phyloP scores from a whole-genome alignment of 2,113 vertebrate genomes.

The Orthonyx spaldingii region DNA sequence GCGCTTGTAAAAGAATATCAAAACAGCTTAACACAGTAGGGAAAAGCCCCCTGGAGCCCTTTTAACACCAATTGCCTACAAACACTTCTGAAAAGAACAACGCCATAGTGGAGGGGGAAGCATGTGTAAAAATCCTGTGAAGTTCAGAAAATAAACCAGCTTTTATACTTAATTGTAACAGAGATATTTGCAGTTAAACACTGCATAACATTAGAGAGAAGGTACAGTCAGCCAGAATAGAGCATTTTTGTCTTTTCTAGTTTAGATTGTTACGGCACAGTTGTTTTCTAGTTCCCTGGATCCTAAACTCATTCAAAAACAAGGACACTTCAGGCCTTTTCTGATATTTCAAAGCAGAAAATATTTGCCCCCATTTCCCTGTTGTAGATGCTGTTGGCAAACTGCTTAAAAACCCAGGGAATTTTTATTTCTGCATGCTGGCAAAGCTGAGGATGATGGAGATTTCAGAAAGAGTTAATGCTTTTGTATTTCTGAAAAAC shows the following conservation, averaged over 20 bases:
- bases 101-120: not conserved
- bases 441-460: not conserved
- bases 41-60: constrained; percentile 55
- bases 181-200: constrained; percentile 21
- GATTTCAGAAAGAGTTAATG: not conserved
- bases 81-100: constrained; percentile 50
- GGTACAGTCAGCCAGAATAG: not conserved
- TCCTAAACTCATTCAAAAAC: constrained; percentile 26
- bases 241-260: constrained; percentile 18
- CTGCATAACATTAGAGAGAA: not conserved
- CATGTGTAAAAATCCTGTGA: constrained; percentile 20
- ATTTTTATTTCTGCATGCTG: not conserved
- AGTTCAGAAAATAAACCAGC: constrained; percentile 31
- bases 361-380: not conserved
- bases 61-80: constrained; percentile 53
- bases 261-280: constrained; percentile 12
- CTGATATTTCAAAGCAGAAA: not conserved
- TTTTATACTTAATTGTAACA: constrained; percentile 2
- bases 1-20: constrained; percentile 63
- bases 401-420: not conserved
- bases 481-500: not conserved
- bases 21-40: constrained; percentile 62
- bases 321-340: not conserved
- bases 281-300: constrained; percentile 47
- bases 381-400: not conserved